Base-by-base conservation (phyloP, 1,140 invertebrate species). In the Euschistus heros region DNA sequence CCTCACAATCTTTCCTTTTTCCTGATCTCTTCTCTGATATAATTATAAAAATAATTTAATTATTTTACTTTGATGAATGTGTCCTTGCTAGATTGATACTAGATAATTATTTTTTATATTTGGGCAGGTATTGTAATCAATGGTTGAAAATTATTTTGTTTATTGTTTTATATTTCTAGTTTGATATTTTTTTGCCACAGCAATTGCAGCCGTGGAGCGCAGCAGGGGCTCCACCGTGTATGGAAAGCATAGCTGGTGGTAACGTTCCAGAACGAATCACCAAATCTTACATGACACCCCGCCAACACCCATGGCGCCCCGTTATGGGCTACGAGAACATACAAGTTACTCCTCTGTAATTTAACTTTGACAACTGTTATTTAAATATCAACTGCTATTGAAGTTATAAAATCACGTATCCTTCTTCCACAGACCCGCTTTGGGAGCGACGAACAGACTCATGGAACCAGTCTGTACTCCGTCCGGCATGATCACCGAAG, bases 291-390 rank as follows among this genome's bases (percentile, higher is more conserved):
- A 78, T 84, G 72, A 82, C 82, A 6, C 79, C 82, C 7, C 78
- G 80, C 64, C 82, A 81, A 65, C 85, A 88, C 73, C 84, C 86
- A 13, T 89, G 88, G 87, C 76, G 86, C 63, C 85, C 86, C 14
- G 86, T 84, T n/a, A 79, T 86, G 73, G 85, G 85, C 33, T 88
- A 84, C 72, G 84, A 89, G 75, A 85, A 85, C 70, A 80, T 86
- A 15, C 84, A 87, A 76, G 79, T 84, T 2, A 82, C 79, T 52
- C 82, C 85, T 63, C 74, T 88, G 84, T 86, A 77, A 77, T 74
- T 18, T 20, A 6, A n/a, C 2, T 22, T 50, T 50, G 14, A 47
- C 4, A n/a, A 47, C 15, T 47, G 3, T 20, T 10, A 22, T 1
- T 10, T 10, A 2, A 50, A 57, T 10, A 57, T 8, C 22, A 5